Conservation (phyloP, 2,888 invertebrate species). For the Cactoblastis cactorum region DNA sequence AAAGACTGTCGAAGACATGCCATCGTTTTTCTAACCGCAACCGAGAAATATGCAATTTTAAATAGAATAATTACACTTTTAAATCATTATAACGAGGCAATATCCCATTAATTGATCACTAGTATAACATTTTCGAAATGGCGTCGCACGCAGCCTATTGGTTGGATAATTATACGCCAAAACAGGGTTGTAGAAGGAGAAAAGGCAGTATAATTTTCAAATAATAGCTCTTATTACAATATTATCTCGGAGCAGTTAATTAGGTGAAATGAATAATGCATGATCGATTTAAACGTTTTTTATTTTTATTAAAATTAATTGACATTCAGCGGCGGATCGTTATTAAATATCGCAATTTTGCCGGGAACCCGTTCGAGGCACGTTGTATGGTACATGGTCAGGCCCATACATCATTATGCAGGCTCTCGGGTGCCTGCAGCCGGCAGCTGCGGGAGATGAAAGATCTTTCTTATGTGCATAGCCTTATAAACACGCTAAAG, state of each 20-base stretch:
- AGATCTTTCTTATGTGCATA: conserved; percentile 52
- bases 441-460: conserved; percentile 39
- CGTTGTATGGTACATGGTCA: conserved; percentile 34
- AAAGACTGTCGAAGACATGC: conserved; percentile 40
- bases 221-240: conserved; percentile 36
- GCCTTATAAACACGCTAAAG: too few species aligned
- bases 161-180: not conserved
- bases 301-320: conserved; percentile 60
- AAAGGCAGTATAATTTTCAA: conserved; percentile 29
- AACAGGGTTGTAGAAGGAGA: not conserved
- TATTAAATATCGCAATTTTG: conserved; percentile 70
- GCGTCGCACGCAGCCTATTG: not conserved
- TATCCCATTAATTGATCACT: conserved; percentile 31
- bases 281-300: conserved; percentile 52
- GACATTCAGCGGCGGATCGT: conserved; percentile 54
- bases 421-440: conserved; percentile 21
- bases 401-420: conserved; percentile 49
- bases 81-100: conserved; percentile 41
- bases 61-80: conserved; percentile 34
- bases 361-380: conserved; percentile 61
- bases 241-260: conserved; percentile 33
- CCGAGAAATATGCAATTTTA: conserved; percentile 33
- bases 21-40: conserved; percentile 34
- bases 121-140: not conserved
- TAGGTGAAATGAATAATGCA: conserved; percentile 53